Base-by-base conservation (phyloP, 2,113 vertebrate species). In the Myiozetetes cayanensis region DNA sequence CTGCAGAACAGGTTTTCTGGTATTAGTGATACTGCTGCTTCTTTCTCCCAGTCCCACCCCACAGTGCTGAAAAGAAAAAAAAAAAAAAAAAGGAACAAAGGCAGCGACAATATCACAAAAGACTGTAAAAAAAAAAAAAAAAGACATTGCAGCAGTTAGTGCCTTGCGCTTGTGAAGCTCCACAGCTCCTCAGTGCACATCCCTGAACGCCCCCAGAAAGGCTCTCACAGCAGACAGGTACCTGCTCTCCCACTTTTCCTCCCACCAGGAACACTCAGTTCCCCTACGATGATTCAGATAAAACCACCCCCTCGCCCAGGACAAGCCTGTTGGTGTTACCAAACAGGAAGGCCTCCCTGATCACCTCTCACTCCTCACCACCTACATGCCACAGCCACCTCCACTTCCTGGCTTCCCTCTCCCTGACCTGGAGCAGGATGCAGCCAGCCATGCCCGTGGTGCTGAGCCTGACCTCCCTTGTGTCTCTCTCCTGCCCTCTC, bases 1-100 rank as follows among this genome's bases (percentile, higher is more conserved):
- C 86, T 92, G 95, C 83, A 71, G 83, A 95, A 86, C 96, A 55
- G 95, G 96, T 97, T 97, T 95, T 84, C 76, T 74, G 83, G 79
- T 66, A 74, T 92, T 83, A 83, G 83, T 0, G 39, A 90, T 77
- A 84, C 43, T 4, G 6, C 59, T 62, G 50, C 76, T 71, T 22
- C 62, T 55, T 76, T 19, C 72, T 94, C 30, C 39, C 43, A 46
- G 72, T 92, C 52, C 72, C 85, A 81, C 63, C 68, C 30, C 55
- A 33, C 37, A 25, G 18, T 3, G 3, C 46, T 22, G 43, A 53
- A 71, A 4, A 15, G 41, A 49, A 74, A 46, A 46, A 49, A 74
- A 46, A 52, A 39, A 39, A 39, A 39, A 39, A 41, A 41, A 37
- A 78, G 14, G 17, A 89, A 87, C 49, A 73, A 87, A 95, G 66